Evolutionary conservation across 2,113 vertebrate genomes (phyloP).

Genomic region (Chauna torquata): DNA sequence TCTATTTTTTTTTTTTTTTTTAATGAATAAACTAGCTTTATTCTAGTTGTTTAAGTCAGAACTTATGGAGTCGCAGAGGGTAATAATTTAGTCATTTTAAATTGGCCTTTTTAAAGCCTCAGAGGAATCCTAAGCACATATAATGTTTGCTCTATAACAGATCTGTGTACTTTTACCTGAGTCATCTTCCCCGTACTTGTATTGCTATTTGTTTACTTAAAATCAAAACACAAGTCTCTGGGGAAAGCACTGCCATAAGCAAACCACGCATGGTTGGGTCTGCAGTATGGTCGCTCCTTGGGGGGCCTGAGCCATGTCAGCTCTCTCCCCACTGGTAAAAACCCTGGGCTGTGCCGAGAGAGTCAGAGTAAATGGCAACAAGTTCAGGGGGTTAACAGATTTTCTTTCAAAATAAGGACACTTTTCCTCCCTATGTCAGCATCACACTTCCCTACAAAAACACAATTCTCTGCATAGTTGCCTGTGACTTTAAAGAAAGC

Average conservation of each 20-base stretch:
- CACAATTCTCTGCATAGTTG: neutral
- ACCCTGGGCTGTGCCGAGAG: neutral
- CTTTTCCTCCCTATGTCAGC: neutral
- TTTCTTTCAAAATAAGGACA: neutral
- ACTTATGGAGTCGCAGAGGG: neutral
- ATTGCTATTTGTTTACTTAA: slow-evolving; percentile 14
- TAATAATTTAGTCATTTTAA: neutral
- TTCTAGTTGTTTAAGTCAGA: neutral
- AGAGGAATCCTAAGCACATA: neutral
- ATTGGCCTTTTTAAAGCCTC: neutral
- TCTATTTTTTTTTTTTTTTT: neutral
- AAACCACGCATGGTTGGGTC: neutral
- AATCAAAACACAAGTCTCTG: neutral
- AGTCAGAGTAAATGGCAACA: neutral
- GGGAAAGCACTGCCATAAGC: neutral
- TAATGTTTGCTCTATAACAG: neutral
- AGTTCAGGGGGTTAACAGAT: neutral
- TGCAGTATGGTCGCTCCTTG: neutral
- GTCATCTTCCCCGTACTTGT: neutral
- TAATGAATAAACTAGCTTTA: neutral
- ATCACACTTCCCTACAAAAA: neutral
- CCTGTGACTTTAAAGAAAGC: neutral
- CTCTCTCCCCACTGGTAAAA: neutral
- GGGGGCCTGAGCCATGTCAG: neutral
- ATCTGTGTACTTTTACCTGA: neutral